A percentile compares a stretch with the other conserved stretches of the same genome.
Conservation (phyloP, 1,140 invertebrate species). For the Gerris buenoi region DNA sequence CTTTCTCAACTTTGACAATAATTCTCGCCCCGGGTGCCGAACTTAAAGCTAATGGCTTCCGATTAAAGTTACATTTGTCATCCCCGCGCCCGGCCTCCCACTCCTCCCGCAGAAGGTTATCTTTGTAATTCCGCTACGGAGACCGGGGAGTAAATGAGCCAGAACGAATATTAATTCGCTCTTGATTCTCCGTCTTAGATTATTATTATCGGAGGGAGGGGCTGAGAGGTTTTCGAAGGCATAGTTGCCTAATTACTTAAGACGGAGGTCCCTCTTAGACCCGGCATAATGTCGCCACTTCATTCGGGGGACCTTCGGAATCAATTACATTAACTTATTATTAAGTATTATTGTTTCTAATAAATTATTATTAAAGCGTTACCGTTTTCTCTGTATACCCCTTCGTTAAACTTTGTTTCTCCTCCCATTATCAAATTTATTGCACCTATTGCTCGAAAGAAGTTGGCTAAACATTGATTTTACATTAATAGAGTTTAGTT, state of each 20-base stretch:
- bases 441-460: too few species aligned
- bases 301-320: neutral
- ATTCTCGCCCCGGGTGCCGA: conserved; percentile 11
- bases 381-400: too few species aligned
- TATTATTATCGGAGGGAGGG: neutral
- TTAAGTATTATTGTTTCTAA: neutral
- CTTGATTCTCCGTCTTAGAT: conserved; percentile 7
- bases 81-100: conserved; percentile 3
- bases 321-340: neutral
- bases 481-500: too few species aligned
- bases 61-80: conserved; percentile 18
- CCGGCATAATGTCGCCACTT: neutral
- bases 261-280: neutral
- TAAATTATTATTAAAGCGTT: neutral
- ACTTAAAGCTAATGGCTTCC: conserved; percentile 12
- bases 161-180: conserved; percentile 15
- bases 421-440: too few species aligned
- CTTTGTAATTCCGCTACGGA: conserved; percentile 12
- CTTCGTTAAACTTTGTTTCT: too few species aligned
- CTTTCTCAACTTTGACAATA: conserved; percentile 15
- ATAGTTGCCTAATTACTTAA: neutral
- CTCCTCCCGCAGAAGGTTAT: neutral
- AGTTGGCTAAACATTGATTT: too few species aligned
- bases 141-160: conserved; percentile 14
- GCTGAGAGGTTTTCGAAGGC: neutral